Evolutionary conservation across 92 coral and sea anemone genomes (phyloP), one percentile per base, ranked within the genome.

Genomic region (Scolanthus callimorphus): DNA sequence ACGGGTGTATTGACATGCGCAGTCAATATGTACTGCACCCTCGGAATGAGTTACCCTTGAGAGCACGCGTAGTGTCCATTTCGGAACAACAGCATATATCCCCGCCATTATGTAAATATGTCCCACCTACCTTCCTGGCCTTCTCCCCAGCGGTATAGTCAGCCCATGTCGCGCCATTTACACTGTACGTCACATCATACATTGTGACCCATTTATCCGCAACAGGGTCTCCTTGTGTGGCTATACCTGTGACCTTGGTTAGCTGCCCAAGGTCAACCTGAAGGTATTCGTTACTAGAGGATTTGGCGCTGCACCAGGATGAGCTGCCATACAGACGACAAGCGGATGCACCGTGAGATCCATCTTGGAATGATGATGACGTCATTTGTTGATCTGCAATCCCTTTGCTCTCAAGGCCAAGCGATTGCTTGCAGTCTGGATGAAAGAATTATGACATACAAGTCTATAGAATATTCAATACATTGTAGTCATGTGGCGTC

Each of bases 221-320:
- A 19, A 19, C 55, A 19, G 48, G 50, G 56, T 65, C 73, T 31
- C 86, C 86, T 66, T 79, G 86, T 25, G 86, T 72, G 11, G 86
- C 80, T 27, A 73, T 24, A 9, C 86, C 86, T 20, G 80, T 72
- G 43, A 79, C 59, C 57, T 62, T 79, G 20, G 49, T 55, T 47
- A 59, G 53, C 49, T 43, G 38, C 10, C 52, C 43, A 15, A 65
- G 46, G 60, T 72, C 61, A 20, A 65, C 51, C 67, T 79, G 60
- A 17, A 79, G 11, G 57, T 63, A 79, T 27, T 58, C 69, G 1
- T 61, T 17, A 19, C 26, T 44, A 23, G 75, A 65, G 15, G 27
- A 12, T 0, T 55, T 49, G 4, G 20, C 17, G 9, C 74, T 53
- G 15, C 82, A 75, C 82, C 82, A 75, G 1, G 82, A 60, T 10